Percentiles rank a stretch among this genome's conserved stretches.
These are phyloP conservation scores for Ericerus pela DNA, from an alignment of 1,140 invertebrate species.

Conservation along the genomic window DNA sequence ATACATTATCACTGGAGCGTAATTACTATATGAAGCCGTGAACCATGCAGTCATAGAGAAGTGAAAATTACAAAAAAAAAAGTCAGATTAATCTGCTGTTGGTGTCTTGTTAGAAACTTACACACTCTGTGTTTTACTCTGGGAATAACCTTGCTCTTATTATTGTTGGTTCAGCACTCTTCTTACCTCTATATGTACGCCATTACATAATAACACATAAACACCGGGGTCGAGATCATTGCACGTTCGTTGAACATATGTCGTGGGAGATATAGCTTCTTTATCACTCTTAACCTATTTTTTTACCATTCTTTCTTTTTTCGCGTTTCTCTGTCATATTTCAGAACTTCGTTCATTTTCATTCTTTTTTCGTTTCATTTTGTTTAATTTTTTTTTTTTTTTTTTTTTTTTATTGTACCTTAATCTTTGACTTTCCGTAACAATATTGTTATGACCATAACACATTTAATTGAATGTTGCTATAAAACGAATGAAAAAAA, in stretches of 20 bases:
- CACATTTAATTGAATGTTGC: too few species aligned
- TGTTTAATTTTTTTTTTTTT: too few species aligned
- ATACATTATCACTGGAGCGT: too few species aligned
- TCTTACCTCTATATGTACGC: background rate
- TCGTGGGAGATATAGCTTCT: constrained; percentile 11
- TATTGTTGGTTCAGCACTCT: background rate
- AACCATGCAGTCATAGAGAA: background rate
- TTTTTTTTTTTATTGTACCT: too few species aligned
- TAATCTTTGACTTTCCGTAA: too few species aligned
- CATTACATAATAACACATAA: constrained; percentile 5
- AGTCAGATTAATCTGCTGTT: too few species aligned
- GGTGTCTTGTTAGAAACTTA: too few species aligned
- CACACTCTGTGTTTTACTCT: too few species aligned
- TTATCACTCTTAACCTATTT: constrained; percentile 11
- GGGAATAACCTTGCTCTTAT: constrained; percentile 12
- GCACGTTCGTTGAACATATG: constrained; percentile 9
- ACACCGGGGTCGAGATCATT: constrained; percentile 9
- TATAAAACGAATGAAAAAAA: too few species aligned
- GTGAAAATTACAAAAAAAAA: too few species aligned
- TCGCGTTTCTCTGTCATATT: background rate
- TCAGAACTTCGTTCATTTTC: background rate
- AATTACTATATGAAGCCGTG: background rate
- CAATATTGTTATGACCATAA: too few species aligned
- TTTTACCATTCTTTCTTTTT: background rate
- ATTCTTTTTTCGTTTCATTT: too few species aligned